Percentiles rank a stretch among this genome's conserved stretches.
Evolutionary conservation across 2,797 vertebrate species (phyloP).

Genomic region (Carcharodon carcharias): DNA sequence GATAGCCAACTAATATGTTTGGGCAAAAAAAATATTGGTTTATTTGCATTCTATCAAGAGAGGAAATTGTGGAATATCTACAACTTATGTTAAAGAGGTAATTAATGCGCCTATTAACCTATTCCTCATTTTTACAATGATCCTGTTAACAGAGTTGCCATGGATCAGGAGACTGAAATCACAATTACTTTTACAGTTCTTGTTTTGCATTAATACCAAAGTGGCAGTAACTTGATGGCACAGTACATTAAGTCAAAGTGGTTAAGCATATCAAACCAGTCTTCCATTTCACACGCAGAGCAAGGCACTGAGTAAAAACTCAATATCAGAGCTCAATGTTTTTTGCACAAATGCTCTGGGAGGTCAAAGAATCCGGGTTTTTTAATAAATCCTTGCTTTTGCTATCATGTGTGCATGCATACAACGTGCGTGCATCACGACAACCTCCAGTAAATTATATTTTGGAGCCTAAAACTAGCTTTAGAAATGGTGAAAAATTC

Average conservation of each 20-base stretch:
- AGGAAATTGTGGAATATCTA: neutral
- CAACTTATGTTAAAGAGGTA: neutral
- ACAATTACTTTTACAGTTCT: neutral
- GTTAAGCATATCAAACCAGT: neutral
- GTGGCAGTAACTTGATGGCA: too few relatives aligned
- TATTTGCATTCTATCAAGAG: neutral
- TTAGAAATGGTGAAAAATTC: neutral
- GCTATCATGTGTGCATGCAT: neutral
- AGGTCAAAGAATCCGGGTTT: neutral
- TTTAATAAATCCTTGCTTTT: neutral
- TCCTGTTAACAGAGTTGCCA: neutral
- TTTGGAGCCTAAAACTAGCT: neutral
- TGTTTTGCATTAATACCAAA: neutral
- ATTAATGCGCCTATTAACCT: neutral
- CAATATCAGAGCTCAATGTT: neutral
- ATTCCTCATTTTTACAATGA: slow-evolving; percentile 11
- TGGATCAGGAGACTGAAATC: neutral
- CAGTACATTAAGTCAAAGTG: neutral
- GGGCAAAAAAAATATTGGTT: neutral
- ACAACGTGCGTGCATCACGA: neutral
- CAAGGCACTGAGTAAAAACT: neutral
- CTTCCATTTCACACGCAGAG: neutral
- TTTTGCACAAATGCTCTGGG: neutral
- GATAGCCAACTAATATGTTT: neutral
- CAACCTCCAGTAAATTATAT: neutral